These are phyloP conservation scores for Junonia oenone DNA, from an alignment of 2,888 invertebrate genomes.

Conservation along the genomic window DNA sequence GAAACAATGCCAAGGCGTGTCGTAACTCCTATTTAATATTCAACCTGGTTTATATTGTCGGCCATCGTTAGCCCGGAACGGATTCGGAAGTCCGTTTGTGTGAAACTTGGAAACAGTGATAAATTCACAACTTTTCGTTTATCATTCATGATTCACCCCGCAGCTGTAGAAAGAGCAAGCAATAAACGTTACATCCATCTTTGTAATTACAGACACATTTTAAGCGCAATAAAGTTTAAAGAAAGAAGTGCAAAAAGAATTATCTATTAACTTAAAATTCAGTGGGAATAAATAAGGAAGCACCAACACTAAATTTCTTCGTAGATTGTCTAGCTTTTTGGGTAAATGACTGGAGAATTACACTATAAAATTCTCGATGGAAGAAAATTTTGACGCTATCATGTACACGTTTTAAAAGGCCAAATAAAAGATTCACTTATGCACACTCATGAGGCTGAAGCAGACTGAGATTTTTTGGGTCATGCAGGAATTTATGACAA, in stretches of 20 bases:
- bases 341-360: not conserved
- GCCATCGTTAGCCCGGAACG: constrained; percentile 1
- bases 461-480: not conserved
- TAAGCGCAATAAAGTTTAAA: no score
- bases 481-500: not conserved
- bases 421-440: not conserved
- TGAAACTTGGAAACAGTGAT: not conserved
- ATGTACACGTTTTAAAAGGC: not conserved
- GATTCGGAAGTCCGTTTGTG: constrained; percentile 11
- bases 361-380: not conserved
- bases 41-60: constrained; percentile 16
- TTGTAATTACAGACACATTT: no score
- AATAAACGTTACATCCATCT: no score
- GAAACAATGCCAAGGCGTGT: constrained; percentile 14
- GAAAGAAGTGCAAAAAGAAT: no score
- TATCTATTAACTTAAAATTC: no score
- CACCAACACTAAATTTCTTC: no score
- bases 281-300: no score
- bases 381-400: no score
- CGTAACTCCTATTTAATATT: constrained; percentile 17
- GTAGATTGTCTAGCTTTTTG: no score
- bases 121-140: not conserved
- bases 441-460: not conserved
- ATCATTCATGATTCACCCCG: no score
- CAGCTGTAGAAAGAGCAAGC: no score